phyloP scores from a whole-genome alignment of 2,888 invertebrate genomes.

The Pomacea canaliculata region DNA sequence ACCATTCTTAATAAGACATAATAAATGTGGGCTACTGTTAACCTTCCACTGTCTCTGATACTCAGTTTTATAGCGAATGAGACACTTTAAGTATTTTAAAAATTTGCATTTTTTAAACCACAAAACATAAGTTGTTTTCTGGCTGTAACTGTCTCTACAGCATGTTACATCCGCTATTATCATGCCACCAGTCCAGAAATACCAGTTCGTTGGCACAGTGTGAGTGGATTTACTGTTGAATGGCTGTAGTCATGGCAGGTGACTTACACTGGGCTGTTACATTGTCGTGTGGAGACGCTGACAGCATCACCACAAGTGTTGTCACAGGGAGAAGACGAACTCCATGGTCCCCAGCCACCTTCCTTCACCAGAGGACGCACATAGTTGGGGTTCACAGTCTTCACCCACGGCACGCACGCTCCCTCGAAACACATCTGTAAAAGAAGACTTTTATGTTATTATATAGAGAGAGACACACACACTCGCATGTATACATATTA shows the following conservation, averaged over 20 bases:
- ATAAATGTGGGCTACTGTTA: too few species aligned
- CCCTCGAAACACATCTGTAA: not conserved
- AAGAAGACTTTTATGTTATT: not conserved
- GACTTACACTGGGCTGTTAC: not conserved
- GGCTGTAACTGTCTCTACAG: too few species aligned
- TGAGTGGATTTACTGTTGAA: too few species aligned
- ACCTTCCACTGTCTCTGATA: too few species aligned
- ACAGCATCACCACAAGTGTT: not conserved
- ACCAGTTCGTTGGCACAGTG: too few species aligned
- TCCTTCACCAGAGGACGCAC: not conserved
- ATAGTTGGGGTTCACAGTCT: not conserved
- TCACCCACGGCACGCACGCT: not conserved
- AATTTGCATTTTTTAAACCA: too few species aligned
- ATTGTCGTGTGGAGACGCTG: not conserved
- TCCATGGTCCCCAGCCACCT: not conserved
- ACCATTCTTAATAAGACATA: not conserved
- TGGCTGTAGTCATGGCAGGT: too few species aligned
- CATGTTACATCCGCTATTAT: too few species aligned
- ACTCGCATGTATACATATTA: not conserved
- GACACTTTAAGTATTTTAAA: too few species aligned
- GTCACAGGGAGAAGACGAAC: not conserved
- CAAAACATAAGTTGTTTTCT: too few species aligned
- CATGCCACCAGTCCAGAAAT: too few species aligned
- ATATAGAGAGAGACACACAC: not conserved
- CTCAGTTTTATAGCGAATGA: too few species aligned